phyloP scores from a whole-genome alignment of 2,113 vertebrate species.

The Sus scrofa region T2T-Sscrofa CM000817.6:83152001-83152500 shows the following conservation, averaged over 20 bases:
- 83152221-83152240: background rate
- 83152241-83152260: background rate
- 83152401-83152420: background rate
- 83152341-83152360: background rate
- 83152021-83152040: slow-evolving; percentile 14
- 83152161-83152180: slow-evolving; percentile 37
- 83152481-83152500: background rate
- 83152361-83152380: background rate
- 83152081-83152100: background rate
- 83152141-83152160: background rate
- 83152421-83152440: background rate
- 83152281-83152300: background rate
- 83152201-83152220: background rate
- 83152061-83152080: background rate
- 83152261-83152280: background rate
- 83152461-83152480: background rate
- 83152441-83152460: background rate
- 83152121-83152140: background rate
- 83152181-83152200: background rate
- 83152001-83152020: background rate
- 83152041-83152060: background rate
- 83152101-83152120: background rate
- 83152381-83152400: background rate
- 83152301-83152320: background rate
- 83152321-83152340: too few species aligned